phyloP scores from a whole-genome alignment of 2,888 invertebrate species.

The Panopea generosa region DNA sequence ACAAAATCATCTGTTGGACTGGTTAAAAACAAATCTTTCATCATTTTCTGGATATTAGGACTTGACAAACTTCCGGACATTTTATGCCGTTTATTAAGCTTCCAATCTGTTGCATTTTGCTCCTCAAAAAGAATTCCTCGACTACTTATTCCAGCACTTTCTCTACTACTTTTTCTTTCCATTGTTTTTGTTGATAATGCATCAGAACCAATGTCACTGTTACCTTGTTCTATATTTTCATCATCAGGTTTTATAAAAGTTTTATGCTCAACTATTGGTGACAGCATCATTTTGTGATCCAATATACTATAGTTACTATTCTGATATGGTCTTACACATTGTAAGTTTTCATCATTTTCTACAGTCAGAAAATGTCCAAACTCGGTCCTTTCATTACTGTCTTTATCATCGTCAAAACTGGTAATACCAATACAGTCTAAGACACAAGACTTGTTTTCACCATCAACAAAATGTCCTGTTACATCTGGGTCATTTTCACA shows the following conservation, averaged over 20 bases:
- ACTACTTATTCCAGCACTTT: neutral
- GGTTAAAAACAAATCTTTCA: slow-evolving; percentile 25
- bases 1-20: slow-evolving; percentile 12
- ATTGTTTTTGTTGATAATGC: too few relatives aligned
- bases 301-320: slow-evolving; percentile 9
- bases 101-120: too few relatives aligned
- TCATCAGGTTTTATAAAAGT: too few relatives aligned
- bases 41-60: slow-evolving; percentile 53
- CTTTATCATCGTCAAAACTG: neutral
- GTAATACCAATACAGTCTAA: too few relatives aligned
- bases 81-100: neutral
- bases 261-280: slow-evolving; percentile 29
- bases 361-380: slow-evolving; percentile 28
- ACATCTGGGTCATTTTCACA: too few relatives aligned
- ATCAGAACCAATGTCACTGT: too few relatives aligned
- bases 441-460: too few relatives aligned
- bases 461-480: too few relatives aligned
- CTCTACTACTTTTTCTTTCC: too few relatives aligned
- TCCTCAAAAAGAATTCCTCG: neutral
- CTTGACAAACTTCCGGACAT: neutral
- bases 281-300: slow-evolving; percentile 19
- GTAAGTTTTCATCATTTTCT: slow-evolving; percentile 19
- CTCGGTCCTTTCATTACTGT: neutral
- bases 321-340: slow-evolving; percentile 6
- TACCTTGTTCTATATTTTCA: too few relatives aligned